These are phyloP conservation scores for Leptoclinus maculatus DNA, from an alignment of 2,797 vertebrate genomes.

Conservation along the genomic window DNA sequence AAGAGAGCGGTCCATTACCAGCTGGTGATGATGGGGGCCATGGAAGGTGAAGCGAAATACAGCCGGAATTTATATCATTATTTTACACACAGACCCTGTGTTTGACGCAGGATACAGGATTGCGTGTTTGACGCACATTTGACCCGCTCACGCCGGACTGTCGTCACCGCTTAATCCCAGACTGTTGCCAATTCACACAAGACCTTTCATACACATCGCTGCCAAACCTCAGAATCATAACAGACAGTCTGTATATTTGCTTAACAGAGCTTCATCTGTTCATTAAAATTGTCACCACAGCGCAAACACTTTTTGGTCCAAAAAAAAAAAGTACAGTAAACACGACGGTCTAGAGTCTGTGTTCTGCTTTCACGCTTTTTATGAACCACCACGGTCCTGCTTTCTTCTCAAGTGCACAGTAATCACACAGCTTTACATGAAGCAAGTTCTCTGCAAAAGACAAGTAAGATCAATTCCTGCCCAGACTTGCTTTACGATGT, in stretches of 20 bases:
- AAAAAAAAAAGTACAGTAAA: not conserved
- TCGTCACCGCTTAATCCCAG: not conserved
- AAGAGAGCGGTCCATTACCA: constrained; percentile 44
- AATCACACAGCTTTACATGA: not conserved
- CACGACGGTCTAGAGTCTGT: not conserved
- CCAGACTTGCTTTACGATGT: constrained; percentile 14
- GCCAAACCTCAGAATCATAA: not conserved
- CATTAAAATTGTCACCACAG: not conserved
- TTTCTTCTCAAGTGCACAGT: not conserved
- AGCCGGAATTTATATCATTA: constrained; percentile 3
- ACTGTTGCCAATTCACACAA: not conserved
- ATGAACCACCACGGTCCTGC: not conserved
- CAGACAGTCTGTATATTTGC: not conserved
- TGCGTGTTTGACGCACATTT: constrained; percentile 1
- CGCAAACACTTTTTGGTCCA: not conserved
- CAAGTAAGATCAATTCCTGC: not conserved
- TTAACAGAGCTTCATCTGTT: not conserved
- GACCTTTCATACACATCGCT: not conserved
- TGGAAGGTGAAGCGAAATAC: constrained; percentile 5
- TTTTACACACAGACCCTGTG: constrained; percentile 1
- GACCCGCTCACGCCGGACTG: not conserved
- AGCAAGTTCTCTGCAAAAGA: not conserved
- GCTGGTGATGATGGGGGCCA: constrained; percentile 13
- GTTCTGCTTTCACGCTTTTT: not conserved
- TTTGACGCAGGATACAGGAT: not conserved